phyloP scores from a whole-genome alignment of 2,888 invertebrate species.

The Pilophorus perplexus region DNA sequence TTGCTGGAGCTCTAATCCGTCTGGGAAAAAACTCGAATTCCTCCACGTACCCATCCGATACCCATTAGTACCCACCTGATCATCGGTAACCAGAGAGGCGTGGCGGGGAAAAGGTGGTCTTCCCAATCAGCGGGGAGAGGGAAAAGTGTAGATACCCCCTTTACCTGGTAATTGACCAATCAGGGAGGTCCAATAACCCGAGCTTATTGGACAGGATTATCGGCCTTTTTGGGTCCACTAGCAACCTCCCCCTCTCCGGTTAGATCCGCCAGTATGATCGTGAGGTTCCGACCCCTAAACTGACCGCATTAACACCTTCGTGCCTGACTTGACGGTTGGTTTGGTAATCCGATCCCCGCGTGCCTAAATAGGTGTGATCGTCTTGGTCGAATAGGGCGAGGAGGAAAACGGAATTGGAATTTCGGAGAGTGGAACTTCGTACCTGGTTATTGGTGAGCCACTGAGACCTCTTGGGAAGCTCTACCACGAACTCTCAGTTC shows the following conservation, averaged over 20 bases:
- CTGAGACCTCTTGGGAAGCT: too few relatives aligned
- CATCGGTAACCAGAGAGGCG: constrained; percentile 26
- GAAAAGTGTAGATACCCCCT: background rate
- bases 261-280: constrained; percentile 32
- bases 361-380: constrained; percentile 18
- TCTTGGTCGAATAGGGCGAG: background rate
- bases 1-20: background rate
- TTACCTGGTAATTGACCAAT: constrained; percentile 20
- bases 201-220: constrained; percentile 20
- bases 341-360: constrained; percentile 19
- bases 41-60: constrained; percentile 20
- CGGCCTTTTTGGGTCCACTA: background rate
- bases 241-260: background rate
- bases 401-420: constrained; percentile 7
- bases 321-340: constrained; percentile 14
- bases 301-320: constrained; percentile 40
- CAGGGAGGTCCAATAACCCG: constrained; percentile 19
- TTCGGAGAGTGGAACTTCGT: too few relatives aligned
- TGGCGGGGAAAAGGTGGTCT: constrained; percentile 13
- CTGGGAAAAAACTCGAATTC: background rate
- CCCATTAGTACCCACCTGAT: constrained; percentile 19
- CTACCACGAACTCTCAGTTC: too few relatives aligned
- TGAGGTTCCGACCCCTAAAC: constrained; percentile 20
- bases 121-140: background rate
- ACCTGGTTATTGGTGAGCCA: too few relatives aligned